Evolutionary conservation across 2,888 invertebrate genomes (phyloP).

Genomic region (Asteroscopus sphinx): DNA sequence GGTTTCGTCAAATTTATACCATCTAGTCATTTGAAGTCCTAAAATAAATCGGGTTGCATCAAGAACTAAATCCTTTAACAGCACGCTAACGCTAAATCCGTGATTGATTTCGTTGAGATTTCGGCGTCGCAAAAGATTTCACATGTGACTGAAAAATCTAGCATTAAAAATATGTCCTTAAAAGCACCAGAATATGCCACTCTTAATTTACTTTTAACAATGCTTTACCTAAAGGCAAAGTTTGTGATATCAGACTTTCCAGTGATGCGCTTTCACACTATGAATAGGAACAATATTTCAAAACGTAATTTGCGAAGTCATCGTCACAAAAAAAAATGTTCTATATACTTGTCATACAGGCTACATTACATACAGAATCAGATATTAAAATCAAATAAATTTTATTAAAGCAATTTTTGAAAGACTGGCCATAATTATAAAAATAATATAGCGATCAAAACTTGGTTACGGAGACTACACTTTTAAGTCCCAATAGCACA

Average conservation of each 20-base stretch:
- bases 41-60: not conserved
- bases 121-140: not conserved
- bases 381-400: conserved; percentile 45
- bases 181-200: no score
- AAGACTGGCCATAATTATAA: conserved; percentile 28
- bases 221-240: not conserved
- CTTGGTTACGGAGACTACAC: not conserved
- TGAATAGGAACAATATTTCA: conserved; percentile 49
- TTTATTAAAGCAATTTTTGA: conserved; percentile 23
- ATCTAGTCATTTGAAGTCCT: not conserved
- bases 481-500: not conserved
- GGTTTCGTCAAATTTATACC: no score
- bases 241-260: conserved; percentile 8
- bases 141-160: not conserved
- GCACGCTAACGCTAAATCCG: not conserved
- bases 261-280: conserved; percentile 23
- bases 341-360: conserved; percentile 57
- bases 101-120: not conserved
- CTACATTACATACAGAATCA: conserved; percentile 55
- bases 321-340: conserved; percentile 51
- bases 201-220: not conserved
- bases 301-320: conserved; percentile 44
- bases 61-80: not conserved
- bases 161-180: not conserved
- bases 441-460: not conserved